Percentiles rank a stretch among this genome's conserved stretches.
phyloP scores from a whole-genome alignment of 2,888 invertebrate species.

The Apamea anceps region DNA sequence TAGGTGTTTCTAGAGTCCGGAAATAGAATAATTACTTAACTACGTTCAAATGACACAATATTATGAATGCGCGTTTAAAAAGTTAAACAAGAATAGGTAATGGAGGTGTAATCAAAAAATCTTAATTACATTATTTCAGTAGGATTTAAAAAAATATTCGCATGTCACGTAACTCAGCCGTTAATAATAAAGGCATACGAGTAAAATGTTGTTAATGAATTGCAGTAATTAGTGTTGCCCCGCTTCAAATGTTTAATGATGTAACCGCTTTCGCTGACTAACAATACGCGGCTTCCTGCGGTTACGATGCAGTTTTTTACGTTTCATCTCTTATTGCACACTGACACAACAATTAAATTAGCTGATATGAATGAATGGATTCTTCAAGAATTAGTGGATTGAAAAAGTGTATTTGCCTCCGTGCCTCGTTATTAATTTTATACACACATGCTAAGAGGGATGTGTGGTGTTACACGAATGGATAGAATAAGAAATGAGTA shows the following conservation, averaged over 20 bases:
- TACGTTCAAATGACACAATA: conserved; percentile 29
- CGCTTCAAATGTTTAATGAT: conserved; percentile 63
- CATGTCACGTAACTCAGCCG: conserved; percentile 63
- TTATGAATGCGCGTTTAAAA: conserved; percentile 33
- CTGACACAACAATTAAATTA: conserved; percentile 44
- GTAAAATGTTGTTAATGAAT: conserved; percentile 68
- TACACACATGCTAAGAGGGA: no score
- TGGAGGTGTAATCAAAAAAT: conserved; percentile 54
- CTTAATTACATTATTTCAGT: conserved; percentile 58
- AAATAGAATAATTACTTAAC: conserved; percentile 28
- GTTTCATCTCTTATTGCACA: conserved; percentile 48
- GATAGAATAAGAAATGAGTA: no score
- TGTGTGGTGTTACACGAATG: no score
- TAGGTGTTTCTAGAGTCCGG: conserved; percentile 12
- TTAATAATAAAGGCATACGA: conserved; percentile 56
- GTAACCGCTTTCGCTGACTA: conserved; percentile 66
- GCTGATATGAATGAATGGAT: conserved; percentile 26
- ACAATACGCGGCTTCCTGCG: conserved; percentile 61
- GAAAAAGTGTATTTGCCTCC: conserved; percentile 20
- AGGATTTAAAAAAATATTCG: conserved; percentile 55
- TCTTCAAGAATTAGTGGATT: conserved; percentile 15
- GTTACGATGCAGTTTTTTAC: conserved; percentile 62
- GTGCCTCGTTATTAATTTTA: not conserved
- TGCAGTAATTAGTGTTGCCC: conserved; percentile 65
- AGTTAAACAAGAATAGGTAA: conserved; percentile 53